phyloP scores from a whole-genome alignment of 2,113 vertebrate genomes.

The Poeciliopsis prolifica region DNA sequence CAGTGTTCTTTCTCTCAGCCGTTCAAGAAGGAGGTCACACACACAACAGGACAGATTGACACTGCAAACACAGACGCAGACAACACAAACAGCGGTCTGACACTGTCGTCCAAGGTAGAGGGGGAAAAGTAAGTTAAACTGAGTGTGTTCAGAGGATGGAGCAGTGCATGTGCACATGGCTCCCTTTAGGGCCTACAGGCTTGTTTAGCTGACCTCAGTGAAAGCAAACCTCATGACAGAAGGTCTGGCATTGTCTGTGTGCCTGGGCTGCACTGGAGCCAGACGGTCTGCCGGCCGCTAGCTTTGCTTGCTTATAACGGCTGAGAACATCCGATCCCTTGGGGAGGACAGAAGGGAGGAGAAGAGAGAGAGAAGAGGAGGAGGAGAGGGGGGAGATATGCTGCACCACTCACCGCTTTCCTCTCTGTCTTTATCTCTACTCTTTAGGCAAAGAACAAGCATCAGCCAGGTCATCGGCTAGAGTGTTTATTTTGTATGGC shows the following conservation, averaged over 20 bases:
- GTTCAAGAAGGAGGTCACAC: constrained; percentile 34
- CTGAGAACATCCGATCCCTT: constrained; percentile 87
- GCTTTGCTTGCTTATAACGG: constrained; percentile 85
- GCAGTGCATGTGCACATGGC: constrained; percentile 53
- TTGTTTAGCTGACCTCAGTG: constrained; percentile 81
- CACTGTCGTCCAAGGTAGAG: constrained; percentile 41
- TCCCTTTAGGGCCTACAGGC: constrained; percentile 69
- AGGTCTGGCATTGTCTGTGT: constrained; percentile 86
- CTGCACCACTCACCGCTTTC: constrained; percentile 70
- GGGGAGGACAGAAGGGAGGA: constrained; percentile 78
- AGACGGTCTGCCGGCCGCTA: constrained; percentile 86
- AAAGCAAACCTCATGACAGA: constrained; percentile 80
- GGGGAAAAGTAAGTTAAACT: constrained; percentile 46
- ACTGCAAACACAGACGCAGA: constrained; percentile 60
- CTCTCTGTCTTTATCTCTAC: constrained; percentile 77
- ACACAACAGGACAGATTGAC: constrained; percentile 35
- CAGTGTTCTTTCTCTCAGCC: constrained; percentile 1
- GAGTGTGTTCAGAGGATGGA: constrained; percentile 51
- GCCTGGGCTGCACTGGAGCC: constrained; percentile 83
- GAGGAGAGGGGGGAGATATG: constrained; percentile 29
- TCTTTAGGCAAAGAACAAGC: constrained; percentile 76
- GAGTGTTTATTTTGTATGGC: constrained; percentile 61
- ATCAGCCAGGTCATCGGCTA: constrained; percentile 69
- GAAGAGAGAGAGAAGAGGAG: constrained; percentile 31
- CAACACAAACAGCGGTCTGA: constrained; percentile 61